These are phyloP conservation scores for Cinara cedri DNA, from an alignment of 2,888 invertebrate species.

Conservation along the genomic window DNA sequence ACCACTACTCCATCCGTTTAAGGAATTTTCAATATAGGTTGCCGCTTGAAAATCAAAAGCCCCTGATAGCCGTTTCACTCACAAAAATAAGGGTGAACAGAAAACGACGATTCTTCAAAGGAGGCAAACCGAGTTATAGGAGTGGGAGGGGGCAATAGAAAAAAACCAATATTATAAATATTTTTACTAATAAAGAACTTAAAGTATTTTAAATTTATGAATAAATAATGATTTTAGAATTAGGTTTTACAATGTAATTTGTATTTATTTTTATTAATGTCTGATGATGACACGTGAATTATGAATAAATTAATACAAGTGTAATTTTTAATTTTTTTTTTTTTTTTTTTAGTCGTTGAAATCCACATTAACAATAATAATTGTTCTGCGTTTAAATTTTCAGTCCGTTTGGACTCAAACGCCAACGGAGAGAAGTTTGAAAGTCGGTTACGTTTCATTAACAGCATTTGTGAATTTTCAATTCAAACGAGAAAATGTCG, in stretches of 20 bases:
- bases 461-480: too few relatives aligned
- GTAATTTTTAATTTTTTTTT: too few relatives aligned
- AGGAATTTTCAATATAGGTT: too few relatives aligned
- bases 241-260: conserved; percentile 7
- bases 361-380: neutral
- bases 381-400: neutral
- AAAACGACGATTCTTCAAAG: neutral
- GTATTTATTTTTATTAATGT: conserved; percentile 3
- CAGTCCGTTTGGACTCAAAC: conserved; percentile 4
- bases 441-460: conserved; percentile 1
- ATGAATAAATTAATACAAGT: neutral
- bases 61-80: too few relatives aligned
- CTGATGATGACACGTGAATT: neutral
- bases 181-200: neutral
- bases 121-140: neutral
- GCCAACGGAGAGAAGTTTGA: neutral
- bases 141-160: neutral
- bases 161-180: neutral
- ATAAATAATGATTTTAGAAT: conserved; percentile 13
- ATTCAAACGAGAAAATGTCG: neutral
- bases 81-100: too few relatives aligned
- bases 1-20: too few relatives aligned
- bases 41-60: too few relatives aligned
- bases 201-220: neutral
- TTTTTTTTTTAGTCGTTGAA: neutral